Base-by-base conservation (phyloP, 2,797 vertebrate species). In the Serranus cabrilla region DNA sequence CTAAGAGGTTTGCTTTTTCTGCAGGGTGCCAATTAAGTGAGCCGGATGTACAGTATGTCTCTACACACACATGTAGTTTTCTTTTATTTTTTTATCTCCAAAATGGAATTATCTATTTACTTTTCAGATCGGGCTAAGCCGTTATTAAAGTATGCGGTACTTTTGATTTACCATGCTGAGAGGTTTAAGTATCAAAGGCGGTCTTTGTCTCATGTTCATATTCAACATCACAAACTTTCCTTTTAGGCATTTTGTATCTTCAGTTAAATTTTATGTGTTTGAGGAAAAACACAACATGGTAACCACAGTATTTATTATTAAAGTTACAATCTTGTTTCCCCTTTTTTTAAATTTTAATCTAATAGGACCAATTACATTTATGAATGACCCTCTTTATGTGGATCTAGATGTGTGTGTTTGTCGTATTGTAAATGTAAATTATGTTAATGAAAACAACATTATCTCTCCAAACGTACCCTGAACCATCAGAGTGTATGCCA, bases 71-170 rank as follows among this genome's bases (percentile, higher is more conserved):
- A 8, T 51, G n/a, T 31, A 17, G 4, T 69, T 20, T 69, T 25
- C 42, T 55, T 10, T 63, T 54, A 37, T n/a, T 56, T 0, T 27
- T 17, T 34, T 23, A 20, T 16, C 73, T 0, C 18, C 31, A 63
- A 51, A 56, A 16, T 65, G 25, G n/a, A 78, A 52, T n/a, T n/a
- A n/a, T 69, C 54, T 20, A 27, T 76, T 68, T 78, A 51, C 82
- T 84, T 49, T 20, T 76, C 56, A 76, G 56, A 49, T 79, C 49
- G 70, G 68, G 60, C 56, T 81, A 52, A 90, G 83, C 40, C 71
- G 59, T 55, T 31, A 11, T 39, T 37, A 18, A 75, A 76, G n/a
- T n/a, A 71, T 43, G 59, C 63, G 10, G 20, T 7, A 7, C 16
- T 75, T 82, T 72, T 39, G 39, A 64, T 84, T 66, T 78, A 42